Evolutionary conservation across 2,888 invertebrate species (phyloP).

Genomic region (Gisinianus flammeolus): DNA sequence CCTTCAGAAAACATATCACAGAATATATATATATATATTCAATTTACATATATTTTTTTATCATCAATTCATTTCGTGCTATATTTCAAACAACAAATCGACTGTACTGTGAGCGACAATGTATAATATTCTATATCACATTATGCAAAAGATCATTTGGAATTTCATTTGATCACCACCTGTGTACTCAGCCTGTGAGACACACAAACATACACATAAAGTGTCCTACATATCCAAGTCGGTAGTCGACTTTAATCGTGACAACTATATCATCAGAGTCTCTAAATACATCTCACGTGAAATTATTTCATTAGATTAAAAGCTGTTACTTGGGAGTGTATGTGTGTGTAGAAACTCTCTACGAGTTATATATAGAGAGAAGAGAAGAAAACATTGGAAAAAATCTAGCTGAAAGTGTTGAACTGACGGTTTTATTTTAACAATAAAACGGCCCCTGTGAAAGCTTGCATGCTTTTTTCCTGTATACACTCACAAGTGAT

Average conservation of each 20-base stretch:
- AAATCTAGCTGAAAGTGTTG: too few relatives aligned
- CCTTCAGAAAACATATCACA: background rate
- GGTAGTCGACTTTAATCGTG: background rate
- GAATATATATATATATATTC: background rate
- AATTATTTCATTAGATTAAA: background rate
- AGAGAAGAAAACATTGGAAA: too few relatives aligned
- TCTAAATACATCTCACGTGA: background rate
- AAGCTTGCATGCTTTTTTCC: too few relatives aligned
- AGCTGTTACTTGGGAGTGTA: background rate
- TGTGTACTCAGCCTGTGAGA: constrained; percentile 1
- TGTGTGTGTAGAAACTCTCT: too few relatives aligned
- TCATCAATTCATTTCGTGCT: background rate
- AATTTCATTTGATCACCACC: constrained; percentile 21
- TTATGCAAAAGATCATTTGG: constrained; percentile 5
- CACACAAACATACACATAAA: background rate
- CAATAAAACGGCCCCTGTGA: too few relatives aligned
- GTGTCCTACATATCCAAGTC: background rate
- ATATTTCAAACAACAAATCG: background rate
- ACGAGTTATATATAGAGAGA: background rate
- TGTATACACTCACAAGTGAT: too few relatives aligned
- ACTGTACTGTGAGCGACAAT: background rate
- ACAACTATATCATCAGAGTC: background rate
- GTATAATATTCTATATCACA: background rate
- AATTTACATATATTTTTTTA: background rate
- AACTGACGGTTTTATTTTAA: too few relatives aligned